These are phyloP conservation scores for Anoplophora glabripennis DNA, from an alignment of 1,140 invertebrate species.

Conservation along the genomic window DNA sequence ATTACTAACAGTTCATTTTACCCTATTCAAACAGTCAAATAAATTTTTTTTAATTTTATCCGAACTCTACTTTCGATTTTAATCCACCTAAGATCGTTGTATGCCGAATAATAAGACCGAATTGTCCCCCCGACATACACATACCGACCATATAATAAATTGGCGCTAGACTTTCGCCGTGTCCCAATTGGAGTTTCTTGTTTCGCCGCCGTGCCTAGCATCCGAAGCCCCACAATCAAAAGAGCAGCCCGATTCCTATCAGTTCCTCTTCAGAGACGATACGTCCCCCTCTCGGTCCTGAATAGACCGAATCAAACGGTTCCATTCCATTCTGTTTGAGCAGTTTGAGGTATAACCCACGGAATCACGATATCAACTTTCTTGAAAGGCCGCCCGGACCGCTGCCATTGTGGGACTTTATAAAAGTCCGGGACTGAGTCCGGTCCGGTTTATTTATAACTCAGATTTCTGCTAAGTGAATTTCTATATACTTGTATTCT, in stretches of 20 bases:
- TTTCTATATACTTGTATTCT: not conserved
- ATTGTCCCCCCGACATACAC: too few species aligned
- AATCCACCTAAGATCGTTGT: too few species aligned
- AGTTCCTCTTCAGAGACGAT: constrained; percentile 12
- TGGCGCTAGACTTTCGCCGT: constrained; percentile 26
- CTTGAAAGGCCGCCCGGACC: constrained; percentile 26
- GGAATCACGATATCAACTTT: constrained; percentile 35
- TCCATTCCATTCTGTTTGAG: constrained; percentile 29
- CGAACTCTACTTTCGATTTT: too few species aligned
- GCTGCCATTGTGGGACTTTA: constrained; percentile 17
- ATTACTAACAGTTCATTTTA: too few species aligned
- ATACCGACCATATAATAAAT: constrained; percentile 17
- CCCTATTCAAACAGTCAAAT: too few species aligned
- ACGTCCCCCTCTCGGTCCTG: constrained; percentile 16
- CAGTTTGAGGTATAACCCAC: constrained; percentile 29
- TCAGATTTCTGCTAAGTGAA: not conserved
- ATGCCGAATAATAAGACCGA: too few species aligned
- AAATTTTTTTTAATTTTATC: too few species aligned
- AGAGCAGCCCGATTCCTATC: constrained; percentile 21
- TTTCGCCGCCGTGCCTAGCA: constrained; percentile 26
- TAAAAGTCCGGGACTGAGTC: constrained; percentile 13
- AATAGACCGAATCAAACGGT: constrained; percentile 18
- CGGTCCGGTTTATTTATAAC: constrained; percentile 26
- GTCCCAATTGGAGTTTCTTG: constrained; percentile 32
- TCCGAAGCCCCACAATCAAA: constrained; percentile 26